Conservation (phyloP, 1,140 invertebrate genomes). For the Grapholita molesta region DNA sequence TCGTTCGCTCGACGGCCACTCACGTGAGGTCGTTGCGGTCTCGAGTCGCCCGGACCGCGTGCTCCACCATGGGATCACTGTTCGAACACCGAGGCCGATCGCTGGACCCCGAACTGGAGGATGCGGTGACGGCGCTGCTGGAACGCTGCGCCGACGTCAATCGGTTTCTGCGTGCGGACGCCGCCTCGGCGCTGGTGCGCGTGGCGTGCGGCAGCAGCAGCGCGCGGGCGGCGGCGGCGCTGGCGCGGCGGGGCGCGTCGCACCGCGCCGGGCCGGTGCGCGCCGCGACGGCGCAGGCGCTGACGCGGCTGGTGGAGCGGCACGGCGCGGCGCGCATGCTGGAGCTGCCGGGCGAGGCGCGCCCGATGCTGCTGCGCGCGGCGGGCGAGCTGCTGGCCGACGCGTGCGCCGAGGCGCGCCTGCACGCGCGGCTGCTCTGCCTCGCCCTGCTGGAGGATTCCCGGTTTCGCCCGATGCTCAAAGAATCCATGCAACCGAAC, state of each 20-base stretch:
- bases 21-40: slow-evolving; percentile 94
- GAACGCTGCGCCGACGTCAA: slow-evolving; percentile 95
- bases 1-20: slow-evolving; percentile 84
- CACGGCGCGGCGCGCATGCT: slow-evolving; percentile 87
- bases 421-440: slow-evolving; percentile 83
- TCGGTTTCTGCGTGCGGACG: slow-evolving; percentile 93
- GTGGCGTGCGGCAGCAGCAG: slow-evolving; percentile 85
- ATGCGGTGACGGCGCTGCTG: slow-evolving; percentile 87
- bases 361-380: slow-evolving; percentile 88
- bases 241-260: slow-evolving; percentile 79
- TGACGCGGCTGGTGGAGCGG: slow-evolving; percentile 84
- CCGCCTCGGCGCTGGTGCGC: slow-evolving; percentile 87
- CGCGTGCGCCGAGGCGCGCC: slow-evolving; percentile 91
- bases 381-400: slow-evolving; percentile 91
- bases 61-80: slow-evolving; percentile 87
- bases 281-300: slow-evolving; percentile 87
- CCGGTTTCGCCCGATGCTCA: slow-evolving; percentile 81
- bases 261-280: slow-evolving; percentile 93
- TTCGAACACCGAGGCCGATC: slow-evolving; percentile 84
- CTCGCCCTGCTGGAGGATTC: slow-evolving; percentile 80
- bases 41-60: slow-evolving; percentile 92
- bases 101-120: slow-evolving; percentile 93
- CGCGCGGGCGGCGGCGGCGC: slow-evolving; percentile 68
- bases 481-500: slow-evolving; percentile 82
- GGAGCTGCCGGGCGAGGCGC: slow-evolving; percentile 85